Conservation (phyloP, 2,797 vertebrate genomes). For the Eulemur coronatus region DNA sequence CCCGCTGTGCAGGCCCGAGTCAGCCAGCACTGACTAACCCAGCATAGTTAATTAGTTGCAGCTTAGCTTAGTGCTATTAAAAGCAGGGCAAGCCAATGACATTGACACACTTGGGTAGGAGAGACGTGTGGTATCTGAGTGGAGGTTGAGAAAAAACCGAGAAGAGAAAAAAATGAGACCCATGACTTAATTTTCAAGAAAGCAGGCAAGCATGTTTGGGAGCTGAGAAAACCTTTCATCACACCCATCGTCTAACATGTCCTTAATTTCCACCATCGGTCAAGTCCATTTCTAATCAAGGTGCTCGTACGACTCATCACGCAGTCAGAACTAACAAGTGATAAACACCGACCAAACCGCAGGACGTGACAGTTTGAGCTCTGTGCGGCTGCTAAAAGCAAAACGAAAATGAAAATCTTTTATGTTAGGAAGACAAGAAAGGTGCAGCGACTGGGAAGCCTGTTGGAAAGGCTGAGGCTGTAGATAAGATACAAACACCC, state of each 20-base stretch:
- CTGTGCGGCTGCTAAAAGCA: neutral
- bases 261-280: slow-evolving; percentile 3
- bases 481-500: neutral
- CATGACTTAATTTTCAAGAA: neutral
- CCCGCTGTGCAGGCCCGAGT: neutral
- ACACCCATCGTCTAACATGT: neutral
- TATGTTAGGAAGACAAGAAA: neutral
- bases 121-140: neutral
- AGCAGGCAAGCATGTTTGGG: neutral
- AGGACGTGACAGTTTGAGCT: neutral
- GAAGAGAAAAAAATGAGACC: neutral
- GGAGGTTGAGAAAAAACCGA: neutral
- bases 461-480: neutral
- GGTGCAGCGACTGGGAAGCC: neutral
- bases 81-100: slow-evolving; percentile 21
- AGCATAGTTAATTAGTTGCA: neutral
- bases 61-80: slow-evolving; percentile 29
- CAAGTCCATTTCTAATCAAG: neutral
- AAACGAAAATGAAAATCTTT: neutral
- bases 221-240: slow-evolving; percentile 19
- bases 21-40: neutral
- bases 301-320: neutral
- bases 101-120: neutral
- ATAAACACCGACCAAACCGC: neutral
- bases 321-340: neutral